Evolutionary conservation across 2,113 vertebrate genomes (phyloP), one percentile per base, ranked within the genome.

Genomic region (Octodon degus): DNA sequence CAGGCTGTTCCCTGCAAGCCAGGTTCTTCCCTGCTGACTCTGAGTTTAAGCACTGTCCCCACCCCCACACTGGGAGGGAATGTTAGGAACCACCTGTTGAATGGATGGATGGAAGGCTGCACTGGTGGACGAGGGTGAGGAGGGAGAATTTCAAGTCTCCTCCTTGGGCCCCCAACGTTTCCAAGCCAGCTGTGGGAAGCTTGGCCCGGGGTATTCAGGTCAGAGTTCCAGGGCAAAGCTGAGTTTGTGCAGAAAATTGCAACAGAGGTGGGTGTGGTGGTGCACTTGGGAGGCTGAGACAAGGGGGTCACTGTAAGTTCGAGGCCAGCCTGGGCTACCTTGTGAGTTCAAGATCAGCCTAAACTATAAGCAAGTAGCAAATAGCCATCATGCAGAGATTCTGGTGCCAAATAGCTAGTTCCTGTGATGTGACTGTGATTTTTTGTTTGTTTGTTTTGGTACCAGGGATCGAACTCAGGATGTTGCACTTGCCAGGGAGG

Each of bases 101-200:
- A n/a, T n/a, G 60, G 68, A 19, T 11, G 17, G 68, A 30, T 6
- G 32, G n/a, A 77, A 37, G 81, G 55, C 63, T 87, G 47, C 63
- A 50, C 53, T 1, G 8, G 30, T 0, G 62, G 37, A 67, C 0
- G 20, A 68, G 1, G 20, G 34, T 1, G 40, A 30, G 0, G 43
- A 55, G 16, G 65, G 22, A 30, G 62, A 86, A 79, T n/a, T 30
- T 58, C 72, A 90, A 17, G 50, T 50, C 68, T 25, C 30, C 63
- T 82, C 40, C 17, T 12, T 11, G 7, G 84, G 43, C 32, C 13
- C 40, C 11, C 1, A 2, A 22, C 19, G 47, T 93, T 40, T 62
- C 65, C n/a, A 76, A 47, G 22, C 2, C 17, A 77, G 70, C 63
- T 65, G 37, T 37, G 63, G 86, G 55, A 63, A 34, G 82, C 83